Base-by-base conservation (phyloP, 2,888 invertebrate genomes). In the Stenolophus ochropezus region DNA sequence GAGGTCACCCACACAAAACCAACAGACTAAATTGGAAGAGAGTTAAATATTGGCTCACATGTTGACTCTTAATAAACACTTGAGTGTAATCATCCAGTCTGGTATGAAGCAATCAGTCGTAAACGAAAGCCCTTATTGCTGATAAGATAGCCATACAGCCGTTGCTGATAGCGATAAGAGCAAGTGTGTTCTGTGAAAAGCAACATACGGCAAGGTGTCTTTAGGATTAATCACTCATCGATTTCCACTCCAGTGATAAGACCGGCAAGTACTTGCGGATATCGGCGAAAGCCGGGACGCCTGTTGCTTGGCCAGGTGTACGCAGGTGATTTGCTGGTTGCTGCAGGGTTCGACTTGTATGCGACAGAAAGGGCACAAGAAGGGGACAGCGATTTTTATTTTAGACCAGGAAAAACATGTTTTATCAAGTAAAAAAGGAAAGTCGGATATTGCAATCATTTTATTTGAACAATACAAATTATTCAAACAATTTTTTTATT, bases 181-280 rank as follows among this genome's bases (percentile, higher is more conserved):
- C 23, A 69, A 69, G 65, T 33, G 65, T 21, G 42, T 81, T 81
- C 81, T 61, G 75, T 81, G 81, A 81, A 75, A 75, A 58, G 20
- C 61, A 75, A 74, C 81, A 81, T 74, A 81, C 81, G 81, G 81
- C 81, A 81, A 81, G 81, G 81, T 81, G 81, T 81, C 81, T 81
- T 81, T 71, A 75, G 81, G 81, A 81, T 81, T 81, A 81, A 81
- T 81, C 61, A 75, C 81, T 18, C n/a, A 33, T 27, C 61, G 47
- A 42, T 42, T 11, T 11, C 8, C 33, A 42, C 33, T 42, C 33
- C 33, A 42, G 33, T 8, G 33, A 42, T 42, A 42, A 42, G 33
- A 11, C 33, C 33, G 11, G 11, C 33, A 42, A 42, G 11, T 42
- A 42, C n/a, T n/a, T n/a, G n/a, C n/a, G n/a, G n/a, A n/a, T n/a